Evolutionary conservation across 2,888 invertebrate genomes (phyloP), one percentile per base, ranked within the genome.

Genomic region (Torymus tubicola): DNA sequence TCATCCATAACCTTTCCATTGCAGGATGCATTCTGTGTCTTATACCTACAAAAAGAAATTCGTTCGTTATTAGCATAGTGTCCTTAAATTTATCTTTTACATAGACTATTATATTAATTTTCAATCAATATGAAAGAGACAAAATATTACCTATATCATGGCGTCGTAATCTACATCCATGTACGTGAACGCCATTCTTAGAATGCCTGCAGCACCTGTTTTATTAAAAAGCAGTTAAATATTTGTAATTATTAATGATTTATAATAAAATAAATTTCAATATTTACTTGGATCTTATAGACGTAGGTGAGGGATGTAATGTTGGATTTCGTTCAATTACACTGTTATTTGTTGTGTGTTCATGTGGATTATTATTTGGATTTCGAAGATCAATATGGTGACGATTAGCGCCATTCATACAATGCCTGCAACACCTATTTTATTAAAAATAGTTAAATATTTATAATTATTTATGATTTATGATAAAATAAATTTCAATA

Each of bases 1-100:
- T 92, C 82, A 94, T 93, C 95, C 95, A 95, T 61, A 96, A 91
- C 81, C 95, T 92, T 86, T 95, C 95, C 89, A 96, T 96, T 8
- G 95, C 93, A 8, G 95, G 93, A 91, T 95, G 95, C 64, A 95
- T 94, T 67, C 95, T 93, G 16, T 92, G 50, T 72, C 78, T 78
- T 63, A 78, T 21, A 18, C 50, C 76, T 81, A 24, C 52, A 65
- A 55, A 55, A 67, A 24, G 24, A 24, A 24, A 24, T 24, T 69
- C 16, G 18, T n/a, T 18, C 60, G 52, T 5, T 61, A n/a, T 42
- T 57, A 53, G 53, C 1, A 14, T 42, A 53, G 8, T 71, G 2
- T 50, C 68, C 18, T 8, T 31, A 3, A 60, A n/a, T 18, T 14
- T 52, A 67, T 68, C 31, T 55, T 13, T 63, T n/a, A 16, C 2